Conservation (phyloP, 2,888 invertebrate genomes). For the Tenthredo distinguenda region DNA sequence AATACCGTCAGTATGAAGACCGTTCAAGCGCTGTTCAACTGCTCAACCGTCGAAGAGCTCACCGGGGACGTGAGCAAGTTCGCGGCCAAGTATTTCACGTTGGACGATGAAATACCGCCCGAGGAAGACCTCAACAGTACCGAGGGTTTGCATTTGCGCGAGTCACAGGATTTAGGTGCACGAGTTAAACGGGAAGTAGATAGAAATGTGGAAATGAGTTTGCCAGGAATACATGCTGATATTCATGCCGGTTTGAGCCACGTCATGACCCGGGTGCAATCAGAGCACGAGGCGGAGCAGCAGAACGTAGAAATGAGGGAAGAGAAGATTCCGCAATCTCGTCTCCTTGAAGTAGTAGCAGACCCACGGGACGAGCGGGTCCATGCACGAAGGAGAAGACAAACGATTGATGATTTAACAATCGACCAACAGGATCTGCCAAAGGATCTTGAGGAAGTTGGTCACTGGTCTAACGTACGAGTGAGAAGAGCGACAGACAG, state of each 20-base stretch:
- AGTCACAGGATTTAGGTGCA: neutral
- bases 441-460: conserved; percentile 55
- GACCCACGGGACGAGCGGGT: conserved; percentile 55
- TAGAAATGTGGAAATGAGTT: conserved; percentile 52
- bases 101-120: neutral
- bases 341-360: conserved; percentile 53
- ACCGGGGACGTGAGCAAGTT: neutral
- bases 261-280: conserved; percentile 54
- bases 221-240: conserved; percentile 60
- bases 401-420: conserved; percentile 20
- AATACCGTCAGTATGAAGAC: conserved; percentile 59
- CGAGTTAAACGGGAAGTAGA: neutral
- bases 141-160: neutral
- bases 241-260: conserved; percentile 59
- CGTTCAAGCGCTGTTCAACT: conserved; percentile 61
- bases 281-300: conserved; percentile 18
- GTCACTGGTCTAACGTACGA: conserved; percentile 62
- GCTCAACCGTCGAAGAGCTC: conserved; percentile 50
- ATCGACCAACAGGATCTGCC: conserved; percentile 22
- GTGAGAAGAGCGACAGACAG: conserved; percentile 56
- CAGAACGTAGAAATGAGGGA: neutral
- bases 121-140: neutral
- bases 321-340: conserved; percentile 23
- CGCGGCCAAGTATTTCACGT: neutral
- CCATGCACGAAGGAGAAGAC: conserved; percentile 51